These are phyloP conservation scores for Diarsia mendica DNA, from an alignment of 2,888 invertebrate genomes.

Conservation along the genomic window DNA sequence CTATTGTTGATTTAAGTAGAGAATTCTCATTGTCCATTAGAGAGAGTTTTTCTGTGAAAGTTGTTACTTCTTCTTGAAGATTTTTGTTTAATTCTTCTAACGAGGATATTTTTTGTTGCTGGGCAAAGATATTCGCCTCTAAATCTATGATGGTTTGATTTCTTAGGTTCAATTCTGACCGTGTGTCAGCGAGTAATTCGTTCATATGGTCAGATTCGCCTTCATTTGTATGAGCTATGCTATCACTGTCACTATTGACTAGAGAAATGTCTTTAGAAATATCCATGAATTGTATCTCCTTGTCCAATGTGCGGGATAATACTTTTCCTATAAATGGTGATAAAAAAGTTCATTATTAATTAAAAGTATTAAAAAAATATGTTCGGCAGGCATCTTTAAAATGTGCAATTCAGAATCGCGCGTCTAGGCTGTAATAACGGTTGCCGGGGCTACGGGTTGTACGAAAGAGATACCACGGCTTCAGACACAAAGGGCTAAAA, in stretches of 20 bases:
- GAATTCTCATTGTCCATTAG: slow-evolving; percentile 77
- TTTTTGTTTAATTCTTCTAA: slow-evolving; percentile 77
- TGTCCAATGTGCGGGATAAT: slow-evolving; percentile 67
- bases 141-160: slow-evolving; percentile 76
- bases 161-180: slow-evolving; percentile 74
- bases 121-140: slow-evolving; percentile 73
- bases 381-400: not conserved
- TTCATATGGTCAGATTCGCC: slow-evolving; percentile 67
- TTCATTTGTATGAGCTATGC: slow-evolving; percentile 69
- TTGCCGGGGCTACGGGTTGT: too few relatives aligned
- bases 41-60: slow-evolving; percentile 73
- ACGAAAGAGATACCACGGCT: too few relatives aligned
- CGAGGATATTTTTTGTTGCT: slow-evolving; percentile 74
- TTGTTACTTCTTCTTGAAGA: slow-evolving; percentile 72
- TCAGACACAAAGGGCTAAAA: too few relatives aligned
- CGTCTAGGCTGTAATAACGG: too few relatives aligned
- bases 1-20: slow-evolving; percentile 76
- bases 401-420: not conserved
- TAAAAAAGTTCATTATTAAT: slow-evolving; percentile 8
- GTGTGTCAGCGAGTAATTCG: slow-evolving; percentile 70
- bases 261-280: slow-evolving; percentile 81
- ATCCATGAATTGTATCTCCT: slow-evolving; percentile 77
- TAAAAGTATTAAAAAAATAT: not conserved
- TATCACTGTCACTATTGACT: slow-evolving; percentile 81
- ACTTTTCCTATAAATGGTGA: slow-evolving; percentile 69